Evolutionary conservation across 1,140 invertebrate species (phyloP).

Genomic region (Chironomus tepperi): DNA sequence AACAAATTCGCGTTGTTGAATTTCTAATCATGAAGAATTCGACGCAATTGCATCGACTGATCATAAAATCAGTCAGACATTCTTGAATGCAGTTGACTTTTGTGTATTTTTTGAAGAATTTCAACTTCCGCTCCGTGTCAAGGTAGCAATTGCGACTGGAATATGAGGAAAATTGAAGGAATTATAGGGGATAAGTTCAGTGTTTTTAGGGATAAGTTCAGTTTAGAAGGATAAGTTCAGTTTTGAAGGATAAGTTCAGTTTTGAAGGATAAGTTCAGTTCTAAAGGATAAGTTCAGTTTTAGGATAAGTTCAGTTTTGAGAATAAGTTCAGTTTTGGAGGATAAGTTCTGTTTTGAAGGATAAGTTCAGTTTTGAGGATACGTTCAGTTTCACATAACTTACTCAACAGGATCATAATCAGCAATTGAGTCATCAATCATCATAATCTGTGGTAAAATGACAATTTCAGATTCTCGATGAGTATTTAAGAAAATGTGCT

Average conservation of each 20-base stretch:
- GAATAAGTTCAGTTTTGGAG: no score
- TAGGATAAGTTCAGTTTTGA: background rate
- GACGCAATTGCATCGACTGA: background rate
- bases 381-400: no score
- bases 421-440: background rate
- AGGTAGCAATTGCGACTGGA: slow-evolving; percentile 51
- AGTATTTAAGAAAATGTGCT: background rate
- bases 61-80: background rate
- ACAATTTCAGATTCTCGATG: background rate
- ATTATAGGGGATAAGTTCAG: no score
- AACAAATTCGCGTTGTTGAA: background rate
- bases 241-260: no score
- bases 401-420: background rate
- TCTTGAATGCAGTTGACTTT: background rate
- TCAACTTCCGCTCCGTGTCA: slow-evolving; percentile 48
- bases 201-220: background rate
- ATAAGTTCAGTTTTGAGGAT: no score
- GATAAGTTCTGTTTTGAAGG: no score
- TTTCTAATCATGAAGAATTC: background rate
- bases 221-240: no score
- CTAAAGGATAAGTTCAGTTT: background rate
- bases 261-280: background rate
- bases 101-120: slow-evolving; percentile 59
- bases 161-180: no score
- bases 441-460: background rate